Percentiles rank a stretch among this genome's conserved stretches.
Evolutionary conservation across 2,113 vertebrate species (phyloP).

Genomic region (Ptychochromis oligacanthus): DNA sequence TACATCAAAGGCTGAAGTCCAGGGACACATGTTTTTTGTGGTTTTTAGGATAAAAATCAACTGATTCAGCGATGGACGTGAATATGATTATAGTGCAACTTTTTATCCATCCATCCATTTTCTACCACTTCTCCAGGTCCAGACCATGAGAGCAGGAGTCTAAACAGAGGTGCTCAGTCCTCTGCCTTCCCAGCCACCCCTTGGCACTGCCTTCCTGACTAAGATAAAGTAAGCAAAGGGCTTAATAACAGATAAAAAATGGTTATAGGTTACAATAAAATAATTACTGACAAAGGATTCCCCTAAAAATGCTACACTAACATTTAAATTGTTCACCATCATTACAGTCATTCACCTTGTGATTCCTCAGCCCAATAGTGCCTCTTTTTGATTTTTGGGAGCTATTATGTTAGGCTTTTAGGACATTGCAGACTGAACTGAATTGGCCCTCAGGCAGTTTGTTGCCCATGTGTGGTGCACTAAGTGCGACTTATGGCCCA

Average conservation of each 20-base stretch:
- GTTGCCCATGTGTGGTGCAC: neutral
- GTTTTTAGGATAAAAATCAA: neutral
- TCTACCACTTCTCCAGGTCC: neutral
- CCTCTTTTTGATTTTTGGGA: neutral
- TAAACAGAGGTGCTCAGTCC: neutral
- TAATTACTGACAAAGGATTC: neutral
- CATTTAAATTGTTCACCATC: neutral
- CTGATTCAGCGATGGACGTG: neutral
- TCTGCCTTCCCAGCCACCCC: neutral
- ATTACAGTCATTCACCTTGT: neutral
- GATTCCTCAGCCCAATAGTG: neutral
- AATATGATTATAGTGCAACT: neutral
- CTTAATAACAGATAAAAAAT: neutral
- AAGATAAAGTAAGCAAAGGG: neutral
- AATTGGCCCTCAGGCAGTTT: neutral
- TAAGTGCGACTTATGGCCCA: neutral
- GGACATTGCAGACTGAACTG: neutral
- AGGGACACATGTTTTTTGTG: neutral
- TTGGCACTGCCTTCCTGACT: neutral
- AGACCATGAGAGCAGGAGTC: neutral
- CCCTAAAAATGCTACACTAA: neutral
- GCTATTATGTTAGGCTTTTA: neutral
- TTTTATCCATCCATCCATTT: neutral
- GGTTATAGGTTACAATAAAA: neutral
- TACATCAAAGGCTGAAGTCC: neutral